Base-by-base conservation (phyloP, 2,888 invertebrate species). In the Cerceris rybyensis region DNA sequence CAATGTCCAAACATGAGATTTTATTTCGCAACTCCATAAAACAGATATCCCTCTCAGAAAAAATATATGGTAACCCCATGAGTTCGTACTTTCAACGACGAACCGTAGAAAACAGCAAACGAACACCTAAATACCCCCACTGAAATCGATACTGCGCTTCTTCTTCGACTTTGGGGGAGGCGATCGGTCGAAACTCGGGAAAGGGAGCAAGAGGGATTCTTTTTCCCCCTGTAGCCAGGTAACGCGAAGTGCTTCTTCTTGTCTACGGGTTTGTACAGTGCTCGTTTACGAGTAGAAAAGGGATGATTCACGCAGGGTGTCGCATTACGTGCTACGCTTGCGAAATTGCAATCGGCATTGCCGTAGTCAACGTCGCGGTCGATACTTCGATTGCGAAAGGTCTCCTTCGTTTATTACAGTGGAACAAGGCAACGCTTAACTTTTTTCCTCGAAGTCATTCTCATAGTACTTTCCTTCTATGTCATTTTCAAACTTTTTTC, bases 241-340 rank as follows among this genome's bases (percentile, higher is more conserved):
- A 49, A 80, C 61, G 17, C 75, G 39, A 74, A 68, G 78, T 72
- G 76, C 66, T 74, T 81, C 57, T 78, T 67, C 64, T 57, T 54
- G 63, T 58, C 39, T 54, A 16, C 28, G 49, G 58, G 39, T 14
- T 49, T 9, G 16, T 63, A 42, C 72, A 66, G 65, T 67, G 58
- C 63, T 67, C 9, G 11, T 41, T 41, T 57, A 58, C 43, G 49
- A 59, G 39, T 52, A 55, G 55, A 13, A 41, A 50, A 70, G 67
- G 78, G 71, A 84, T 84, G 84, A 84, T 82, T 84, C 84, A 84
- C 65, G 60, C 41, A 49, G 16, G 52, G 78, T 75, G 70, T 83
- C 71, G 70, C 71, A 63, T 83, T 84, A 82, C 83, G 70, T 76
- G 72, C 50, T 13, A 59, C 57, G 78, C 57, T 70, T 72, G 70